These are phyloP conservation scores for Malacoraja senta DNA, from an alignment of 2,797 vertebrate species.

Conservation along the genomic window DNA sequence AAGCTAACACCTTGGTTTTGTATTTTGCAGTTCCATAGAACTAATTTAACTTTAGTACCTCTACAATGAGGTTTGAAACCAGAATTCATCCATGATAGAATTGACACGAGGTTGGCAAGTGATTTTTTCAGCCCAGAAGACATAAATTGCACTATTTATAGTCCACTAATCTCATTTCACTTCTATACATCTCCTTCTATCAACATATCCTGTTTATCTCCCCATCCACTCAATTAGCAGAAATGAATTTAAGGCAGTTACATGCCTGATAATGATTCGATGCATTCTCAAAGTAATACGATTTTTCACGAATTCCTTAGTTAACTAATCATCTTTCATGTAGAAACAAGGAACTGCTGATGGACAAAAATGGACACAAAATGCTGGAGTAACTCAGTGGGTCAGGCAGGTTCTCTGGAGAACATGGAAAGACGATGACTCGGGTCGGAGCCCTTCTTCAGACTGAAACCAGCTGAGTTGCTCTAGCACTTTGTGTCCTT, in stretches of 20 bases:
- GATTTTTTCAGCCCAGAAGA: background rate
- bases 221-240: background rate
- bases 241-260: background rate
- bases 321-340: too few species aligned
- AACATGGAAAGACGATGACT: too few species aligned
- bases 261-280: too few species aligned
- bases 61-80: background rate
- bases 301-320: too few species aligned
- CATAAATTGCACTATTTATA: background rate
- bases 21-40: background rate
- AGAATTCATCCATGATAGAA: background rate
- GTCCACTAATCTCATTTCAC: background rate
- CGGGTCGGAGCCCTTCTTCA: too few species aligned
- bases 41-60: background rate
- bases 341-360: too few species aligned
- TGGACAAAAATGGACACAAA: too few species aligned
- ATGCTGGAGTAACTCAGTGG: too few species aligned
- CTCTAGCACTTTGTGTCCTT: too few species aligned
- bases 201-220: background rate
- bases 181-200: background rate
- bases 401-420: too few species aligned
- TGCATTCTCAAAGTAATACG: too few species aligned
- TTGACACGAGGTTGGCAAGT: background rate
- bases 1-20: background rate
- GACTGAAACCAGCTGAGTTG: too few species aligned